These are phyloP conservation scores for Troides aeacus DNA, from an alignment of 2,888 invertebrate genomes.

Conservation along the genomic window DNA sequence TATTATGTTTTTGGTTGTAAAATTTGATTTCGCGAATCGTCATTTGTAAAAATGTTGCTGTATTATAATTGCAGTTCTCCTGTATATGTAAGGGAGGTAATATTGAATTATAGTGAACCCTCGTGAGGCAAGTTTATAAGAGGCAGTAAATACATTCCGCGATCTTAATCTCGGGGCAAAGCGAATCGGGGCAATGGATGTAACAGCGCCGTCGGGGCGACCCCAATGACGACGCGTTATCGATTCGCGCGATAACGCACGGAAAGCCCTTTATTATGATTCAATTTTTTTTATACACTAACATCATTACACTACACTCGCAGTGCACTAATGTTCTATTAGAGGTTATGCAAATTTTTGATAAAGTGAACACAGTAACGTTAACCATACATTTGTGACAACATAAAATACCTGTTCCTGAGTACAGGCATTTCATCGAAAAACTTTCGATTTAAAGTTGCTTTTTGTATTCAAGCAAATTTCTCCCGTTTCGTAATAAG, in stretches of 20 bases:
- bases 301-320: background rate
- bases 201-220: conserved; percentile 52
- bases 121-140: conserved; percentile 5
- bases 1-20: background rate
- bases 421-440: background rate
- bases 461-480: conserved; percentile 20
- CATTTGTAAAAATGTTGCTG: background rate
- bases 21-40: background rate
- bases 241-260: conserved; percentile 60
- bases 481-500: conserved; percentile 61
- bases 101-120: background rate
- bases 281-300: background rate
- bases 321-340: background rate
- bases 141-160: conserved; percentile 39
- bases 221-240: conserved; percentile 54
- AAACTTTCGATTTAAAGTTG: conserved; percentile 30
- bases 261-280: conserved; percentile 43
- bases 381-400: background rate
- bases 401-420: too few species aligned
- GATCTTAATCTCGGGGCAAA: conserved; percentile 58
- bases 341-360: background rate
- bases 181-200: conserved; percentile 63
- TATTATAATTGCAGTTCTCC: background rate
- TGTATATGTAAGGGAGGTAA: background rate
- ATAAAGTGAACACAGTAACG: conserved; percentile 11